Base-by-base conservation (phyloP, 1,140 invertebrate genomes). In the Sinonovacula constricta region DNA sequence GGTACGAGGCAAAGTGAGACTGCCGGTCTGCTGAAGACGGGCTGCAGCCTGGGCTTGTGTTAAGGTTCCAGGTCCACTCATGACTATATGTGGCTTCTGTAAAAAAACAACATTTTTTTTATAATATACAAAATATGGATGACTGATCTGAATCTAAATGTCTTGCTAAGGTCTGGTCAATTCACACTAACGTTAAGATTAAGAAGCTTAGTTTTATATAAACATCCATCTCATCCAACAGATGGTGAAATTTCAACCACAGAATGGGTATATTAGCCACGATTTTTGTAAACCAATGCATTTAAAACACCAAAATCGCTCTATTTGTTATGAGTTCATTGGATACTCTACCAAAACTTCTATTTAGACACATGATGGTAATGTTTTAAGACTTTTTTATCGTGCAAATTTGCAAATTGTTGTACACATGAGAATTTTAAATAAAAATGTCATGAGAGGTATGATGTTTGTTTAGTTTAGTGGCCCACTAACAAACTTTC, bases 31-130 rank as follows among this genome's bases (percentile, higher is more conserved):
- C 79, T 70, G 49, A 69, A 77, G 65, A 26, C 81, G 66, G n/a
- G 83, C 63, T 18, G 77, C 57, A 18, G 83, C 81, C 3, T 78
- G 81, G n/a, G 83, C 83, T 10, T 66, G 59, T 28, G 84, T 81
- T 24, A 80, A 79, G 54, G 81, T 78, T 33, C 78, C 30, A 2
- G 81, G 81, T 39, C 83, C 82, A 36, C 84, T 81, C 18, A 89
- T 81, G 4, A 87, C 67, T 53, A 86, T 80, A 39, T 89, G 88
- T 26, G 85, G 65, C n/a, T 80, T 66, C 33, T 70, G 67, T 69
- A 80, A 54, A 34, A 77, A 79, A 70, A 30, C 30, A 68, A 67
- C 18, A 51, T 18, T 72, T 28, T n/a, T 10, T 14, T 18, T 59
- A n/a, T 60, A 36, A 22, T 60, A 12, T 18, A 12, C 22, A 60